Base-by-base conservation (phyloP, 2,888 invertebrate species). In the Stictocephala bisonia region DNA sequence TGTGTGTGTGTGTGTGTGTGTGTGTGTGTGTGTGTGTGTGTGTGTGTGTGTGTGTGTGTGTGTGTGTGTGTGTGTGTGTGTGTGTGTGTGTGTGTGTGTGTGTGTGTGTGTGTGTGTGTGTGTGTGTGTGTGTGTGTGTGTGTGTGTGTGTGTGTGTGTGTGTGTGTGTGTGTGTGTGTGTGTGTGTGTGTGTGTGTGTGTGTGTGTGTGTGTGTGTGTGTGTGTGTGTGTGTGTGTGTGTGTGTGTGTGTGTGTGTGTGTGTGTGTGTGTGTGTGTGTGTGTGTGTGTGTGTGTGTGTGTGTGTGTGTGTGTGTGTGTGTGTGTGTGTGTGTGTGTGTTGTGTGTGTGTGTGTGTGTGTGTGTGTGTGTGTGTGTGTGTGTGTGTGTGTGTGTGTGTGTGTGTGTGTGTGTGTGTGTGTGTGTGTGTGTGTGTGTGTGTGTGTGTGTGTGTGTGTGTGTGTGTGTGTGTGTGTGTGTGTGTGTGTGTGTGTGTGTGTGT, bases 71-170 rank as follows among this genome's bases (percentile, higher is more conserved):
- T n/a, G 11, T 44, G 11, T 44, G 11, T 44, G 11, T 44, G 11
- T 44, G 11, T 44, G 11, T 44, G 11, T 44, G 11, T 44, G 11
- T 44, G 11, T 44, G 11, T 44, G 18, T 6, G 44, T 44, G 44
- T 44, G 44, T 44, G 44, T 44, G 44, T 44, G 44, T 44, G 44
- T 44, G 44, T 44, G 44, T 44, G 44, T 44, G 44, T 44, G 44
- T 44, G 44, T 44, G 44, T 44, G 44, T 44, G 44, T 44, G 44
- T 44, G 44, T 44, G 44, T 44, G 44, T 44, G 44, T 44, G 44
- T 44, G 44, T 44, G 44, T 44, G 44, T 44, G 44, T 44, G 44
- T 44, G 44, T 44, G 44, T 44, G 44, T 44, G 44, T 44, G 44
- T 44, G 44, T 44, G 44, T 44, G 44, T 44, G 44, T 44, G 44